phyloP scores from a whole-genome alignment of 2,113 vertebrate species.

The Centropristis striata region DNA sequence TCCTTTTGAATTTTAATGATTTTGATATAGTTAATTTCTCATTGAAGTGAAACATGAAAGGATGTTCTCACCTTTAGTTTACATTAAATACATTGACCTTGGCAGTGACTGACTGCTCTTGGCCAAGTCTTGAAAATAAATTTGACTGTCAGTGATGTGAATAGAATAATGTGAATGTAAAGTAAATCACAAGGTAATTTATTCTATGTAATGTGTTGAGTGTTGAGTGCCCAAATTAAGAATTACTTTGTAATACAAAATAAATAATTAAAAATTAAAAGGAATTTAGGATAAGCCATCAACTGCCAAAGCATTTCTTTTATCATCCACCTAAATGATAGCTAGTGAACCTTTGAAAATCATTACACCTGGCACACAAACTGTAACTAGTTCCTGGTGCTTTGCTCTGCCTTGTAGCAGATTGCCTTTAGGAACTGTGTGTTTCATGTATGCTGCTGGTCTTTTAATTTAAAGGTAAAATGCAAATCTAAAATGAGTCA shows the following conservation, averaged over 20 bases:
- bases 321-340: background rate
- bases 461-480: conserved; percentile 17
- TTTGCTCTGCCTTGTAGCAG: conserved; percentile 25
- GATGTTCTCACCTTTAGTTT: conserved; percentile 17
- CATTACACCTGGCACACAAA: background rate
- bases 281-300: background rate
- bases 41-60: background rate
- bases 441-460: conserved; percentile 3
- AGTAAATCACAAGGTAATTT: conserved; percentile 26
- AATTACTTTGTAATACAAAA: background rate
- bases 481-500: conserved; percentile 16
- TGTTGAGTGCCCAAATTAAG: background rate
- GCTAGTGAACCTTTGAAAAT: conserved; percentile 8
- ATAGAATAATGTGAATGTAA: conserved; percentile 42
- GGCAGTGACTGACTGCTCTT: background rate
- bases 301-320: background rate
- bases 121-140: background rate
- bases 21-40: background rate
- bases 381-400: conserved; percentile 37
- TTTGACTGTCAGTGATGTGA: conserved; percentile 3
- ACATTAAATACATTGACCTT: background rate
- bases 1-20: background rate
- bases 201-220: conserved; percentile 9
- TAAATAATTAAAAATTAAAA: background rate
- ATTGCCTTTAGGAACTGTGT: conserved; percentile 41